These are phyloP conservation scores for Heliocidaris erythrogramma DNA, from an alignment of 35 echinoderm and acorn worm species.

Conservation along the genomic window DNA sequence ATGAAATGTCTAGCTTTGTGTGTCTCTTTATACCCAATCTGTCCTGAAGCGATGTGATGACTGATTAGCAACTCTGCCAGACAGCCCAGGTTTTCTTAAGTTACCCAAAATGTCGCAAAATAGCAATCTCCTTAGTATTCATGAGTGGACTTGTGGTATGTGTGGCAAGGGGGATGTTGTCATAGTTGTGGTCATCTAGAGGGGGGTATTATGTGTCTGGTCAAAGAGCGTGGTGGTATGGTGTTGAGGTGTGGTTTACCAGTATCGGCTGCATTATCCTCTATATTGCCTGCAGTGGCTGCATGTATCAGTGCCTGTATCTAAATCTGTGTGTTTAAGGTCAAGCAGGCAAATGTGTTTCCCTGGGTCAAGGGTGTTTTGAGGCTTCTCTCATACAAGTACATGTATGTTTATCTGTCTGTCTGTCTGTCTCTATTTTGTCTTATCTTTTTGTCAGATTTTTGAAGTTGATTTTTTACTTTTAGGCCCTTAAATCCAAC, in stretches of 20 bases:
- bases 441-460: background rate
- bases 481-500: background rate
- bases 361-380: background rate
- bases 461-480: background rate
- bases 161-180: background rate
- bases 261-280: background rate
- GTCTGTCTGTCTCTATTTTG: background rate
- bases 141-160: slow-evolving; percentile 16
- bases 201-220: background rate
- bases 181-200: background rate
- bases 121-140: background rate
- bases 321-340: background rate
- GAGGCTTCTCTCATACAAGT: background rate
- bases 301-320: background rate
- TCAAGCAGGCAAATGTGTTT: too few species aligned
- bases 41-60: background rate
- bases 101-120: background rate
- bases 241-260: background rate
- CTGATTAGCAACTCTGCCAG: background rate
- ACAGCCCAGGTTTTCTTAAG: background rate
- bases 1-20: too few species aligned
- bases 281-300: background rate
- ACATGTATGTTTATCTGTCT: background rate
- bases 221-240: background rate
- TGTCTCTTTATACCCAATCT: too few species aligned